Conservation (phyloP, 2,113 vertebrate genomes). For the Dinomys branickii region DNA sequence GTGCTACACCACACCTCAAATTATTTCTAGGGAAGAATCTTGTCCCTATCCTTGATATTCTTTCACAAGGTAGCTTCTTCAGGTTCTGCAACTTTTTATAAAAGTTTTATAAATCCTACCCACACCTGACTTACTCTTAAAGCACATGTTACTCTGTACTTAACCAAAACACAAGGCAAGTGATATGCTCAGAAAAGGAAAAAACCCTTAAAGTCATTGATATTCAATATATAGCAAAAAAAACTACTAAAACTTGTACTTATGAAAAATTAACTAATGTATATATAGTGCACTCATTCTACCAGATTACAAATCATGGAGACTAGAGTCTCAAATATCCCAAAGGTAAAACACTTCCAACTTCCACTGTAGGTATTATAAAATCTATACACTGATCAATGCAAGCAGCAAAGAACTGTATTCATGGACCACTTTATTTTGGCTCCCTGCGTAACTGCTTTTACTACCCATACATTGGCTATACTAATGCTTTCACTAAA, state of each 20-base stretch:
- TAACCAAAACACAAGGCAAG: background rate
- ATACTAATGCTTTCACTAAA: slow-evolving; percentile 53
- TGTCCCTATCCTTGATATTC: background rate
- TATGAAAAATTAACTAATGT: background rate
- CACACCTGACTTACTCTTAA: slow-evolving; percentile 37
- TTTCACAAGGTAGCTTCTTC: background rate
- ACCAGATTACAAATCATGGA: slow-evolving; percentile 13
- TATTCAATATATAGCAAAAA: background rate
- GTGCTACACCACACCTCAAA: background rate
- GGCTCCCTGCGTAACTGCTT: slow-evolving; percentile 20
- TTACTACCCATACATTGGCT: slow-evolving; percentile 17
- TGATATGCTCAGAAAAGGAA: background rate
- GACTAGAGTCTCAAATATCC: slow-evolving; percentile 1
- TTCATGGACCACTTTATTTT: slow-evolving; percentile 32
- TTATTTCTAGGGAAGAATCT: background rate
- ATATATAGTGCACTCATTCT: background rate
- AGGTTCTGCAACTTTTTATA: slow-evolving; percentile 31
- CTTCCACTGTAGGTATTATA: background rate
- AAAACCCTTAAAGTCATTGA: background rate
- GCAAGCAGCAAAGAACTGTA: slow-evolving; percentile 4
- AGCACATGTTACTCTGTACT: background rate
- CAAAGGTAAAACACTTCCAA: background rate
- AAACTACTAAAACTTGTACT: slow-evolving; percentile 20
- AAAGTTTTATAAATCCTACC: background rate
- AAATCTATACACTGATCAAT: slow-evolving; percentile 49